These are phyloP conservation scores for Hypomecis atomaria DNA, from an alignment of 2,888 invertebrate genomes.

Conservation along the genomic window DNA sequence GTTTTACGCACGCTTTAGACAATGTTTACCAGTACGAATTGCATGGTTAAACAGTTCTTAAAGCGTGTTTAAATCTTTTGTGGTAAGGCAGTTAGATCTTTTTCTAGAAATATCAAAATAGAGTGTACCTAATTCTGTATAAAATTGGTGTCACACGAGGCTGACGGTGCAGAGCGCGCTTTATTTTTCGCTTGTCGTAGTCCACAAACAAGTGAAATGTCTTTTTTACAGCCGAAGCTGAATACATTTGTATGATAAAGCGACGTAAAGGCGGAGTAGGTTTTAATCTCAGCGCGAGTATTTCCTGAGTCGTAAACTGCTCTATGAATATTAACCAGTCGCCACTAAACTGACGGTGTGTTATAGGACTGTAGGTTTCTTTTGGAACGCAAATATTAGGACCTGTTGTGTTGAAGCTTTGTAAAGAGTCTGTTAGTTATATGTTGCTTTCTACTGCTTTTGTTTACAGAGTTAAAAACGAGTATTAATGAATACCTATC, in stretches of 20 bases:
- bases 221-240: slow-evolving; percentile 18
- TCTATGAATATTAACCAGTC: slow-evolving; percentile 19
- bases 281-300: slow-evolving; percentile 22
- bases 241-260: slow-evolving; percentile 27
- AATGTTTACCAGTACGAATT: too few species aligned
- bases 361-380: neutral
- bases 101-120: too few species aligned
- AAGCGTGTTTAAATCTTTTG: too few species aligned
- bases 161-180: neutral
- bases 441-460: neutral
- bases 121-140: neutral
- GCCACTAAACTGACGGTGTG: slow-evolving; percentile 1
- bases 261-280: slow-evolving; percentile 14
- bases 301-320: slow-evolving; percentile 16
- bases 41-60: too few species aligned
- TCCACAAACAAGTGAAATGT: slow-evolving; percentile 23
- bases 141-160: neutral
- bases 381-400: slow-evolving; percentile 1
- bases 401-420: neutral
- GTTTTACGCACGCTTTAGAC: too few species aligned
- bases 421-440: neutral
- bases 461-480: too few species aligned
- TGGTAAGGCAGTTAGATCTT: too few species aligned
- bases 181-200: neutral
- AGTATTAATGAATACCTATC: too few species aligned